Evolutionary conservation across 2,113 vertebrate genomes (phyloP).

Genomic region (Xiphorhynchus elegans): DNA sequence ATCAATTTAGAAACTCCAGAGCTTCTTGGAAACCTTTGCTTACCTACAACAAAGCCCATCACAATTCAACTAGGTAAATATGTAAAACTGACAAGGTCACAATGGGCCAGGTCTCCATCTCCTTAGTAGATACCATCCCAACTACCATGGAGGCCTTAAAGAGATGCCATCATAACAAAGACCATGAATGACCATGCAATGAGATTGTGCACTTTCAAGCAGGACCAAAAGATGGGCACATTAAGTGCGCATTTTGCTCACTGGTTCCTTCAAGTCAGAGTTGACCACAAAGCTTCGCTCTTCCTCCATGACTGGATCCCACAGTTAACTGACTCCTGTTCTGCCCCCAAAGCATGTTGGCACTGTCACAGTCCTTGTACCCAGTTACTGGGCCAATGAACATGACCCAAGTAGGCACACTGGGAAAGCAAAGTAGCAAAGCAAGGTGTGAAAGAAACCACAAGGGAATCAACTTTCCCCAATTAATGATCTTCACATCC

Average conservation of each 20-base stretch:
- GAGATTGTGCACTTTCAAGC: neutral
- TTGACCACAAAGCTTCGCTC: neutral
- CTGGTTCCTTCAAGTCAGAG: neutral
- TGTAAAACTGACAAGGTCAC: neutral
- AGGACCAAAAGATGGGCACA: neutral
- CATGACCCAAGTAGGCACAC: neutral
- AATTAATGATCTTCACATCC: neutral
- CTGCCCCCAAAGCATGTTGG: neutral
- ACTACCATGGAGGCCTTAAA: neutral
- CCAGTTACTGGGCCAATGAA: neutral
- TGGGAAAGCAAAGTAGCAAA: neutral
- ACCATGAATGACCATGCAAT: neutral
- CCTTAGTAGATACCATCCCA: neutral
- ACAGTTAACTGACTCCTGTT: neutral
- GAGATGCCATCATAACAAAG: neutral
- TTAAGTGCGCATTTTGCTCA: neutral
- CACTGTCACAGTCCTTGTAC: neutral
- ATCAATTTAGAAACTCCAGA: neutral
- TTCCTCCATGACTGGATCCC: neutral
- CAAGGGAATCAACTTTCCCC: accelerated
- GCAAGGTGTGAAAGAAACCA: neutral
- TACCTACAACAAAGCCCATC: neutral
- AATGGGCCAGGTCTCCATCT: neutral
- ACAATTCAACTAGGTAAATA: neutral
- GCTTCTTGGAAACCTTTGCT: neutral